Percentiles rank a stretch among this genome's conserved stretches.
Evolutionary conservation across 2,797 vertebrate genomes (phyloP).

Genomic region (Salmo trutta): DNA sequence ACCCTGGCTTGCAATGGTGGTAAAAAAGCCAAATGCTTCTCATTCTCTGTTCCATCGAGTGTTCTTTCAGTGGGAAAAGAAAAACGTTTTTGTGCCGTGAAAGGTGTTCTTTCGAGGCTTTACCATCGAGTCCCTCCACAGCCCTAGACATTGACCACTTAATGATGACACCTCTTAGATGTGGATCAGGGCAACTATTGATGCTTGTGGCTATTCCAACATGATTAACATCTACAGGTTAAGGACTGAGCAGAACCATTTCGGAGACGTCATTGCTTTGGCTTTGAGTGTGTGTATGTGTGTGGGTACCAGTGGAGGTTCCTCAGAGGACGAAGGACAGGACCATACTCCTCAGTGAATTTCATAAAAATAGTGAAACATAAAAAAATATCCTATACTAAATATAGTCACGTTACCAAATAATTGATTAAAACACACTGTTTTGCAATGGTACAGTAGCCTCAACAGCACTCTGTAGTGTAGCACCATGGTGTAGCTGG

Average conservation of each 20-base stretch:
- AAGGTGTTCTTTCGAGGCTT: slow-evolving; percentile 28
- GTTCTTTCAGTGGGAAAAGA: background rate
- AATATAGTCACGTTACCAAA: too few relatives aligned
- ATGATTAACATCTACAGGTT: background rate
- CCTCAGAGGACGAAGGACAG: too few relatives aligned
- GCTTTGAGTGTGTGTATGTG: background rate
- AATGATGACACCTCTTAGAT: background rate
- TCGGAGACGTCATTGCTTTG: background rate
- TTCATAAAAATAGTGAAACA: too few relatives aligned
- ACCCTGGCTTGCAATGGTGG: background rate
- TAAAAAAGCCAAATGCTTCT: too few relatives aligned
- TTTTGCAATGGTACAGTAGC: too few relatives aligned
- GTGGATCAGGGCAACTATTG: background rate
- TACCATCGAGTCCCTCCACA: background rate
- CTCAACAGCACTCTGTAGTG: too few relatives aligned
- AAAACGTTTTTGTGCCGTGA: background rate
- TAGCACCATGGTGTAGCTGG: too few relatives aligned
- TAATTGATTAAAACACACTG: too few relatives aligned
- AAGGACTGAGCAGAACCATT: background rate
- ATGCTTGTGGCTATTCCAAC: background rate
- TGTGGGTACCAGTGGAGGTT: too few relatives aligned
- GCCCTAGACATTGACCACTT: background rate
- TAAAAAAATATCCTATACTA: too few relatives aligned
- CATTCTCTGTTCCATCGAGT: background rate
- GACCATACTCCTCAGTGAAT: too few relatives aligned